These are phyloP conservation scores for Gulo gulo DNA, from an alignment of 2,113 vertebrate genomes.

Conservation along the genomic window DNA sequence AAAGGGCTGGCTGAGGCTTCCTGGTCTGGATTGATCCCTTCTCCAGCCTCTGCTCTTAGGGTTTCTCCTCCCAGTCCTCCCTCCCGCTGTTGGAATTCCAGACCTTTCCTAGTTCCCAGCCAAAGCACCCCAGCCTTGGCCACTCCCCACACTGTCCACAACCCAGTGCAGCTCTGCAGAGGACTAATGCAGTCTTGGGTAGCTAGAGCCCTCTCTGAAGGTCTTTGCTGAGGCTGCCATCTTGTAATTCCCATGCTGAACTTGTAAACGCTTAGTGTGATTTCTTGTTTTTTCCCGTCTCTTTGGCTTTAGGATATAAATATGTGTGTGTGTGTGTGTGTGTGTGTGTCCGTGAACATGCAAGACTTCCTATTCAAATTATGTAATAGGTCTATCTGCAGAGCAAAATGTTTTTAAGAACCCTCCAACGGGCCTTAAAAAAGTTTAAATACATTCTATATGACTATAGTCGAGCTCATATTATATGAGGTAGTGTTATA, in stretches of 20 bases:
- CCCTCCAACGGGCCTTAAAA: neutral
- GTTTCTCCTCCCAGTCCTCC: neutral
- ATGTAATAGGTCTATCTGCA: neutral
- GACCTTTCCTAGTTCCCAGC: neutral
- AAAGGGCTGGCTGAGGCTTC: neutral
- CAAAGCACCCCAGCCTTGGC: neutral
- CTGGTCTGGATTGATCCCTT: neutral
- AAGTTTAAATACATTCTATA: neutral
- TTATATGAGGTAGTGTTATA: neutral
- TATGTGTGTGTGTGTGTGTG: neutral
- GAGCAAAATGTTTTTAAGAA: neutral
- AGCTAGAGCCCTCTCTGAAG: neutral
- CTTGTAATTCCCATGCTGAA: neutral
- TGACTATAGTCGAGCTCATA: neutral
- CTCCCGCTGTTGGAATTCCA: neutral
- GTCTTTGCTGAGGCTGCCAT: neutral
- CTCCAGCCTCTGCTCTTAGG: neutral
- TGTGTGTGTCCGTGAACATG: neutral
- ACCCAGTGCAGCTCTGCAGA: fast-evolving
- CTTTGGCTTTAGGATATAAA: neutral
- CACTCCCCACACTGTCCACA: neutral
- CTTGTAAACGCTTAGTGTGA: fast-evolving
- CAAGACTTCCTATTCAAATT: neutral
- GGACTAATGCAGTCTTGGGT: neutral
- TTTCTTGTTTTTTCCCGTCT: neutral